Conservation (phyloP, 2,113 vertebrate genomes). For the Mustelus asterias region DNA sequence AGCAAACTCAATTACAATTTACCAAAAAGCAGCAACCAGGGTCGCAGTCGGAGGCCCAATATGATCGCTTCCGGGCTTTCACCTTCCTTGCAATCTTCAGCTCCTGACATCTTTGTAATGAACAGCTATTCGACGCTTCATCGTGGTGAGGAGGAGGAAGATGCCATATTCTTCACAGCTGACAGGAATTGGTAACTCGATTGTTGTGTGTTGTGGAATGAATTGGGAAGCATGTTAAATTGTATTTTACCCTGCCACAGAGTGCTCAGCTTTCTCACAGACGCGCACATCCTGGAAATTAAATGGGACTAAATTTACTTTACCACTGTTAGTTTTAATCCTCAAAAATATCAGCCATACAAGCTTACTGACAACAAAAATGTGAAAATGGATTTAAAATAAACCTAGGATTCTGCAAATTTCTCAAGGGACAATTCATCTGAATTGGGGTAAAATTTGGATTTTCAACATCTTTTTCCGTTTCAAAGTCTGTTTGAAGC, state of each 20-base stretch:
- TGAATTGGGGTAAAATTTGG: not conserved
- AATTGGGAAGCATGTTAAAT: not conserved
- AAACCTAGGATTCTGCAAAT: not conserved
- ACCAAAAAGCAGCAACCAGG: slow-evolving; percentile 83
- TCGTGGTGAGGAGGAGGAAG: slow-evolving; percentile 82
- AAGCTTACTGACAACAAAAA: not conserved
- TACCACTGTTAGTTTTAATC: not conserved
- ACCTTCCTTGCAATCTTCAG: slow-evolving; percentile 71
- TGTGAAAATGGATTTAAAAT: not conserved
- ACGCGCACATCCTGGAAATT: not conserved
- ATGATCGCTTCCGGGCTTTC: slow-evolving; percentile 27
- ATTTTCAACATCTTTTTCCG: not conserved
- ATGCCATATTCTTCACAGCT: slow-evolving; percentile 81
- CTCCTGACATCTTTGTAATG: slow-evolving; percentile 92
- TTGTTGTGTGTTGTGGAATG: not conserved
- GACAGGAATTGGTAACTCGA: slow-evolving; percentile 85
- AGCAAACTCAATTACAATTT: slow-evolving; percentile 45
- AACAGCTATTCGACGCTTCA: slow-evolving; percentile 80
- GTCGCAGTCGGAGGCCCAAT: slow-evolving; percentile 81
- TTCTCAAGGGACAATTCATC: not conserved
- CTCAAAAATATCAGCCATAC: not conserved
- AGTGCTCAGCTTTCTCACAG: not conserved
- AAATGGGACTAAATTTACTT: not conserved
- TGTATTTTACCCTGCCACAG: not conserved
- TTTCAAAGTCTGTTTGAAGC: not conserved